phyloP scores from a whole-genome alignment of 2,797 vertebrate species.

The Telmatherina bonti region DNA sequence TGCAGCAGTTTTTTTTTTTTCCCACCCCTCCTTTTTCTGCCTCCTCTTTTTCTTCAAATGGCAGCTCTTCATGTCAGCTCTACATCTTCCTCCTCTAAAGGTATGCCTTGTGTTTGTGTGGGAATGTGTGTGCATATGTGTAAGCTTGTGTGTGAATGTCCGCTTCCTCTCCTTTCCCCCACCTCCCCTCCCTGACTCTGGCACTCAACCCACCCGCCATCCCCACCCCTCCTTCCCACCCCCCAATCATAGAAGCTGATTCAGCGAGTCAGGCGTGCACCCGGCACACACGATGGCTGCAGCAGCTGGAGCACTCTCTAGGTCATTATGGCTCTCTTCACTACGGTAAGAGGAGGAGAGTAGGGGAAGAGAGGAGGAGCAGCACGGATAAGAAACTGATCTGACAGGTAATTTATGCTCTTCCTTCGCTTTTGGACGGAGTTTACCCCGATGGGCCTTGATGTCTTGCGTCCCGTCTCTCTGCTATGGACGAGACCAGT shows the following conservation, averaged over 20 bases:
- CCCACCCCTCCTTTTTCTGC: constrained; percentile 50
- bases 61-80: constrained; percentile 76
- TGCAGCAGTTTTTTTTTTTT: constrained; percentile 78
- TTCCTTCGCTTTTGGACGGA: constrained; percentile 76
- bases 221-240: constrained; percentile 69
- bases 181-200: constrained; percentile 75
- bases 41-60: constrained; percentile 58
- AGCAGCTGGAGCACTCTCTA: constrained; percentile 91
- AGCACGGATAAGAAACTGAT: constrained; percentile 84
- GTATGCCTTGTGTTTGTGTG: constrained; percentile 83
- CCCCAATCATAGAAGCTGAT: constrained; percentile 91
- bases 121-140: constrained; percentile 54
- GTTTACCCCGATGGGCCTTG: constrained; percentile 76
- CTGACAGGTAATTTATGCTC: constrained; percentile 91
- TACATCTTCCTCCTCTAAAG: constrained; percentile 84
- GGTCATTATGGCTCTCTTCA: constrained; percentile 90
- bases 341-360: constrained; percentile 77
- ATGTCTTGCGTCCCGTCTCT: constrained; percentile 66
- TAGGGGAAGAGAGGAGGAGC: constrained; percentile 74
- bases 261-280: constrained; percentile 90
- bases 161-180: constrained; percentile 58
- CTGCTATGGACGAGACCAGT: constrained; percentile 75
- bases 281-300: constrained; percentile 91
- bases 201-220: constrained; percentile 70
- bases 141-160: constrained; percentile 19